Base-by-base conservation (phyloP, 2,797 vertebrate genomes). In the Myiotriccus ornatus region DNA sequence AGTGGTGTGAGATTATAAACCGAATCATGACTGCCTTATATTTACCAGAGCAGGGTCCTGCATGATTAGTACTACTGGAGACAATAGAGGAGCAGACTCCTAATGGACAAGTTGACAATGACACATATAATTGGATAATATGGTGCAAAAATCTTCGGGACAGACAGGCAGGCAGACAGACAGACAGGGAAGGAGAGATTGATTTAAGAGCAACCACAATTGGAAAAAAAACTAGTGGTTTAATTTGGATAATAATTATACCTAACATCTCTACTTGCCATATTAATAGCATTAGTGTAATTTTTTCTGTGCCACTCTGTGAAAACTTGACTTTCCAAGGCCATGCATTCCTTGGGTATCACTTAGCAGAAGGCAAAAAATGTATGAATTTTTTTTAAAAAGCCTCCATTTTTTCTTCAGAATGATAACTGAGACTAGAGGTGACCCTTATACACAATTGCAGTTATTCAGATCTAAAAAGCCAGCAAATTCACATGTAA, bases 401-500 rank as follows among this genome's bases (percentile, higher is more conserved):
- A 80, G 43, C n/a, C 39, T 68, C 68, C 3, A 28, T 84, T 96
- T 97, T 96, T 95, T 94, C 70, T 89, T 90, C 83, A 92, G 84
- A 77, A 93, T 93, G 97, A 92, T 96, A 97, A 94, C 94, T 67
- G 78, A 97, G 91, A 87, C 89, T 94, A 97, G 95, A 97, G 94
- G 95, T 88, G 92, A 96, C 95, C 68, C 43, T 93, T 88, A 69
- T 27, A 71, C 73, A 95, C 91, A 96, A 94, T 96, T 91, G 65
- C 21, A 76, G 84, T 63, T 89, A 97, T 95, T 96, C 96, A 90
- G 90, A 90, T 85, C 96, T 95, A 83, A 94, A 96, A 95, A 95
- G 84, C 71, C 77, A 86, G 96, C 74, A 95, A 94, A 98, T 97
- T 97, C 97, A 96, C 85, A 67, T 97, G 98, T 98, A 98, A 98